Evolutionary conservation across 2,888 invertebrate genomes (phyloP), one percentile per base, ranked within the genome.

Genomic region (Dolomedes plantarius): DNA sequence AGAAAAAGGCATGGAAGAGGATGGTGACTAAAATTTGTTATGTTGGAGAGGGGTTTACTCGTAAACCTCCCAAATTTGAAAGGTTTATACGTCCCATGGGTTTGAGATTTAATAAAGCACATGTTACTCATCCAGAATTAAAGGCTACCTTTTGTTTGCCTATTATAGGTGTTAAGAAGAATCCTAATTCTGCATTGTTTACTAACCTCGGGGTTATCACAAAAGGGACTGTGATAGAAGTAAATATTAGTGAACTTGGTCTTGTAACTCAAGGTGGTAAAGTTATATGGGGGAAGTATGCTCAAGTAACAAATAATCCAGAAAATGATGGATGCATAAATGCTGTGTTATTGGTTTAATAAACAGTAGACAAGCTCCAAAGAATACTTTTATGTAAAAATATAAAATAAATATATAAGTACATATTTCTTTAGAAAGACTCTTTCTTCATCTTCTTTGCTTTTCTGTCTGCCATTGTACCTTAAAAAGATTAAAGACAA

Each of bases 311-410:
- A 0, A 99, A 99, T 92, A 97, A 99, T 92, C 99, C 99, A 0
- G 99, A 99, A 92, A 99, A 99, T 92, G 99, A 99, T 93, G 99
- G 99, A 23, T 99, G 98, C 91, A 98, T 99, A 86, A 99, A 99
- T 93, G 98, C 99, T 91, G 97, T 99, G 87, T 93, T 99, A 87
- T 93, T 99, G 91, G 96, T 99, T 89, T 99, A 94, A 94, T 23
- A 11, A 23, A n/a, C n/a, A n/a, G n/a, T n/a, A n/a, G n/a, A n/a
- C n/a, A n/a, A n/a, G n/a, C n/a, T n/a, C n/a, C n/a, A n/a, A n/a
- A n/a, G n/a, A n/a, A n/a, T n/a, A 36, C 11, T 7, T 36, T 46
- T 46, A 46, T 46, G 46, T 46, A 6, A 46, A 46, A 46, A 13
- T 3, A 16, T 9, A 16, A 16, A 46, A 16, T 7, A 36, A 36